These are phyloP conservation scores for Coilia nasus DNA, from an alignment of 2,797 vertebrate species.

Conservation along the genomic window DNA sequence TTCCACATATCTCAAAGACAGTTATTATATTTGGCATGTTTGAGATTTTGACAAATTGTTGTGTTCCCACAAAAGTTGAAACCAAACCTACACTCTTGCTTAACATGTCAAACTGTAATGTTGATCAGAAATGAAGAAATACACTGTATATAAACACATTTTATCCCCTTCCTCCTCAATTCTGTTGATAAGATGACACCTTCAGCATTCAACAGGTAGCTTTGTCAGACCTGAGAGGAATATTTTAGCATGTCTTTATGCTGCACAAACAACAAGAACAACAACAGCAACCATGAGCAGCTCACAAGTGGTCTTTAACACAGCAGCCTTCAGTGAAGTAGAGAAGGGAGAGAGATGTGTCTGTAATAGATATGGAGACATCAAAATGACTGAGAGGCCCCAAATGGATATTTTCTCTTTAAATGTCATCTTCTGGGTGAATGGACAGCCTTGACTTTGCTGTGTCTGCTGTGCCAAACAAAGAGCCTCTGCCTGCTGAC, in stretches of 20 bases:
- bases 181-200: neutral
- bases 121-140: neutral
- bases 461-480: neutral
- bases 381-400: neutral
- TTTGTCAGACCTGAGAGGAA: neutral
- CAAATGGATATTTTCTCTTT: neutral
- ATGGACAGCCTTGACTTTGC: neutral
- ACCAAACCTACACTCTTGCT: no score
- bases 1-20: no score
- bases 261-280: neutral
- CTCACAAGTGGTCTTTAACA: neutral
- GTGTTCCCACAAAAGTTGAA: no score
- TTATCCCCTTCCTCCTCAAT: neutral
- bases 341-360: no score
- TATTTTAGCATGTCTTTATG: neutral
- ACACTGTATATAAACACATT: neutral
- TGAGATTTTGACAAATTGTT: no score
- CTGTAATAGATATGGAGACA: neutral
- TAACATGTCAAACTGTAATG: neutral
- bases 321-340: neutral
- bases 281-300: neutral
- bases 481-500: neutral
- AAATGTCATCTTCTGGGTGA: neutral
- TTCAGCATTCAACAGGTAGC: neutral
- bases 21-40: no score